phyloP scores from a whole-genome alignment of 2,797 vertebrate species.

The Galagoides demidoff region DNA sequence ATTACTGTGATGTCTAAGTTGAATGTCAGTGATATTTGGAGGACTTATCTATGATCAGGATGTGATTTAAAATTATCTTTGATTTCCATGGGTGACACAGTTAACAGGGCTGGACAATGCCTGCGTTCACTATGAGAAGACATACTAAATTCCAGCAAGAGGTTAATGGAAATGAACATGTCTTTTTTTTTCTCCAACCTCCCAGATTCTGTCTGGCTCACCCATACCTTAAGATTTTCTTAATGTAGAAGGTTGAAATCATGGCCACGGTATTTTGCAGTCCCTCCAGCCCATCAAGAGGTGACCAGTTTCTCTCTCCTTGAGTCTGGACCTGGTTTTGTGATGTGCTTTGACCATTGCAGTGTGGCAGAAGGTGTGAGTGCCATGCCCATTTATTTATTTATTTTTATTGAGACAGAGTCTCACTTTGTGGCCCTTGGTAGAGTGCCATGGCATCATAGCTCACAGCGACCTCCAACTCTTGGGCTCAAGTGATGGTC shows the following conservation, averaged over 20 bases:
- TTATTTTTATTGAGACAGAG: no score
- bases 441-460: no score
- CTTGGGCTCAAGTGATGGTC: no score
- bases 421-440: no score
- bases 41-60: background rate
- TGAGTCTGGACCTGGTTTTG: background rate
- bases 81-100: rapidly evolving
- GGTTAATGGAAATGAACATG: background rate
- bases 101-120: background rate
- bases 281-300: background rate
- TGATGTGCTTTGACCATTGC: background rate
- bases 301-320: background rate
- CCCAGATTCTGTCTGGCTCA: background rate
- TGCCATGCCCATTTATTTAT: no score
- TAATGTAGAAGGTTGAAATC: background rate
- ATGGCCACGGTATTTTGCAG: background rate
- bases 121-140: background rate
- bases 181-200: background rate
- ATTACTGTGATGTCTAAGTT: background rate
- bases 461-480: no score
- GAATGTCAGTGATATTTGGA: background rate
- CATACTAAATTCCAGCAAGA: background rate
- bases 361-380: background rate
- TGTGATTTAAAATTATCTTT: background rate
- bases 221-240: background rate